Conservation (phyloP, 2,113 vertebrate genomes). For the Callipepla squamata region DNA sequence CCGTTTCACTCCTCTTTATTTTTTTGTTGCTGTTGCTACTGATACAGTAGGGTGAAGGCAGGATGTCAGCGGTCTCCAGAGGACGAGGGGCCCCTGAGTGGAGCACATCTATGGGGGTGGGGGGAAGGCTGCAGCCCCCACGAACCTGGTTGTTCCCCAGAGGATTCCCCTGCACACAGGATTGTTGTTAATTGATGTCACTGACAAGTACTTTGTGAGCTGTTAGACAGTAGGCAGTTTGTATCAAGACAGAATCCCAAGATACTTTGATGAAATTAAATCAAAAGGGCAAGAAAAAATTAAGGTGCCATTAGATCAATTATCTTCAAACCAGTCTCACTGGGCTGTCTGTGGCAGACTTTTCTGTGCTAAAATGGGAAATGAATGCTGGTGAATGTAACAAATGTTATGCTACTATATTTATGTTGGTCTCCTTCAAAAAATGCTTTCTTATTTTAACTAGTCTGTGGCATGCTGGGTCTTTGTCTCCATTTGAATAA, state of each 20-base stretch:
- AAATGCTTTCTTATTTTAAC: slow-evolving; percentile 21
- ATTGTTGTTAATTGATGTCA: not conserved
- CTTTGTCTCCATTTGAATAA: slow-evolving; percentile 44
- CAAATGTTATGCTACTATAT: not conserved
- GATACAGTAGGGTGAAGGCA: not conserved
- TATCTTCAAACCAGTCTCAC: not conserved
- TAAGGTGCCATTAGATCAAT: not conserved
- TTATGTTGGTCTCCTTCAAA: slow-evolving; percentile 41
- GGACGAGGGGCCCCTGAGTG: not conserved
- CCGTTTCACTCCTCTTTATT: not conserved
- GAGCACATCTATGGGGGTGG: not conserved
- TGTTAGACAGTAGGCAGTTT: not conserved
- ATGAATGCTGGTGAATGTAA: not conserved
- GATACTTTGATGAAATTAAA: not conserved
- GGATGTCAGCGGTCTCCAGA: not conserved
- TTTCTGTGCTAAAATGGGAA: not conserved
- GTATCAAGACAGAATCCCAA: not conserved
- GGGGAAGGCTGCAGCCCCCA: not conserved
- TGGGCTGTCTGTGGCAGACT: not conserved
- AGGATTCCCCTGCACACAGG: not conserved
- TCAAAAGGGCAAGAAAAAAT: not conserved
- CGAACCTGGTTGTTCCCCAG: not conserved
- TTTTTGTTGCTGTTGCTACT: not conserved
- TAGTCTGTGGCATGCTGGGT: not conserved
- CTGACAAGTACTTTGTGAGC: not conserved